phyloP scores from a whole-genome alignment of 2,113 vertebrate species.

The Oreochromis niloticus region DNA sequence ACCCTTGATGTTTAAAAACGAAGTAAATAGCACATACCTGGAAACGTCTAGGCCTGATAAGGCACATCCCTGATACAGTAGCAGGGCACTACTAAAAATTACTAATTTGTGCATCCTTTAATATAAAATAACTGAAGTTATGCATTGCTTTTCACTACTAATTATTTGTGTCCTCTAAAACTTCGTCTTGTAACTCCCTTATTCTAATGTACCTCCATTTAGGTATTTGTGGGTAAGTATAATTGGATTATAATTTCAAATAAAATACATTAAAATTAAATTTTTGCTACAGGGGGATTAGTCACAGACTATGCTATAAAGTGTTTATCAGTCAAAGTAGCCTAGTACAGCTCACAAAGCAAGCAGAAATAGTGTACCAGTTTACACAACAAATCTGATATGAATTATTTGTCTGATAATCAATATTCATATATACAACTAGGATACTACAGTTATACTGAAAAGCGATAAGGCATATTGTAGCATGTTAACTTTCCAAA shows the following conservation, averaged over 20 bases:
- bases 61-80: background rate
- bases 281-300: background rate
- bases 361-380: background rate
- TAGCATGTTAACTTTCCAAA: background rate
- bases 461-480: background rate
- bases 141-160: background rate
- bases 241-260: background rate
- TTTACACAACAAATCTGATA: background rate
- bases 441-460: background rate
- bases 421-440: background rate
- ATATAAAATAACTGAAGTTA: background rate
- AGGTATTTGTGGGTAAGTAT: background rate
- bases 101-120: background rate
- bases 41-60: background rate
- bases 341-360: background rate
- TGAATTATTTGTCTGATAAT: background rate
- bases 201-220: background rate
- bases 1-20: background rate
- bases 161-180: background rate
- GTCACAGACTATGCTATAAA: background rate
- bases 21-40: background rate
- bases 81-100: background rate
- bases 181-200: background rate
- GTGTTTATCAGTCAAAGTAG: background rate
- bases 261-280: background rate